Conservation (phyloP, 2,888 invertebrate species). For the Zaprionus bogoriensis region DNA sequence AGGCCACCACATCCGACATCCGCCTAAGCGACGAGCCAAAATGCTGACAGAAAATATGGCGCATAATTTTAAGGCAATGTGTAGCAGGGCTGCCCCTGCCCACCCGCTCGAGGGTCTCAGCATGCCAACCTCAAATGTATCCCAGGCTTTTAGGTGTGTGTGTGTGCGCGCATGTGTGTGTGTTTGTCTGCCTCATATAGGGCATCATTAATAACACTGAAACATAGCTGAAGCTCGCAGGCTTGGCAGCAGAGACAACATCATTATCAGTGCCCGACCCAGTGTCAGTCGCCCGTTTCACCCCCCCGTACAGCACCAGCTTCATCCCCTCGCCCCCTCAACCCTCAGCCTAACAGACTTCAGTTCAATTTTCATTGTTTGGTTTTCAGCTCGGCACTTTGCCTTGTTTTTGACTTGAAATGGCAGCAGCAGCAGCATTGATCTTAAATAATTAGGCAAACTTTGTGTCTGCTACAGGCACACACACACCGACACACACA, state of each 20-base stretch:
- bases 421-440: conserved; percentile 49
- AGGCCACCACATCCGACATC: conserved; percentile 53
- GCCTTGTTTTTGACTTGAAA: conserved; percentile 60
- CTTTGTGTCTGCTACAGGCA: conserved; percentile 63
- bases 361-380: conserved; percentile 75
- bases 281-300: no score
- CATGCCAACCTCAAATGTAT: not conserved
- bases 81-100: conserved; percentile 10
- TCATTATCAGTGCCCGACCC: conserved; percentile 47
- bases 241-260: conserved; percentile 41
- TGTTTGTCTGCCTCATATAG: conserved; percentile 47
- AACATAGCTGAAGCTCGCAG: conserved; percentile 42
- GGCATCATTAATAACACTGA: conserved; percentile 76
- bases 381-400: conserved; percentile 42
- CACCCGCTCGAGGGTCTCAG: no score
- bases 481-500: conserved; percentile 28
- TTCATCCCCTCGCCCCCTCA: no score
- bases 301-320: no score
- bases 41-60: conserved; percentile 66
- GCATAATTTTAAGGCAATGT: conserved; percentile 77
- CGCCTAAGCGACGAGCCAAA: conserved; percentile 48
- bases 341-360: not conserved
- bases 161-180: conserved; percentile 13
- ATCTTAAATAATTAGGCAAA: conserved; percentile 78
- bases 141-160: conserved; percentile 5